Evolutionary conservation across 2,888 invertebrate genomes (phyloP), one percentile per base, ranked within the genome.

Genomic region (Epinotia brunnichana): DNA sequence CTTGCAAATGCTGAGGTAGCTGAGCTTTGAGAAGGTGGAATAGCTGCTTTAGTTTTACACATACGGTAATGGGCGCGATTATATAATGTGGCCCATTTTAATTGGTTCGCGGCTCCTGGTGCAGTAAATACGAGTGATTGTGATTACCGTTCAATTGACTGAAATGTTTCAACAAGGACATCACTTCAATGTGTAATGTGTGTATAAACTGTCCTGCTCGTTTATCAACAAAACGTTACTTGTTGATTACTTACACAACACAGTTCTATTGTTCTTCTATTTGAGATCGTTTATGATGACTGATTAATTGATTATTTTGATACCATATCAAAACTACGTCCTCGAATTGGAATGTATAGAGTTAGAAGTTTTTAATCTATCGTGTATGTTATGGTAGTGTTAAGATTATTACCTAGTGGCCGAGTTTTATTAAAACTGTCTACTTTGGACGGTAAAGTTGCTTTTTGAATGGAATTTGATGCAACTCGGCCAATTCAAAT

Each of bases 241-340:
- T 48, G n/a, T 48, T n/a, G 48, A 48, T 48, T 48, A 48, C 48
- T 48, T 48, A 48, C 48, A n/a, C 48, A 7, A n/a, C 48, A 48
- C 13, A 41, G 41, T 41, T 9, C 9, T 35, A 41, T 48, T 48
- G n/a, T 48, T 48, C 2, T n/a, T 48, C 48, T 48, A 48, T n/a
- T n/a, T 7, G n/a, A 1, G 15, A 4, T 1, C n/a, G n/a, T 48
- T 48, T 48, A 48, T 48, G 15, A n/a, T 5, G n/a, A n/a, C 48
- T 48, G 48, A 48, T 48, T 48, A 48, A n/a, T n/a, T 48, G 48
- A 48, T 48, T 48, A 48, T 48, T 48, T 48, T 48, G 48, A 48
- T 48, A 48, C 5, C 15, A 48, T 48, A 48, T n/a, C 48, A 48
- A 48, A n/a, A n/a, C n/a, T 48, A 48, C 1, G 15, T 48, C n/a